Base-by-base conservation (phyloP, 2,797 vertebrate species). In the Paedocypris micromegethes region DNA sequence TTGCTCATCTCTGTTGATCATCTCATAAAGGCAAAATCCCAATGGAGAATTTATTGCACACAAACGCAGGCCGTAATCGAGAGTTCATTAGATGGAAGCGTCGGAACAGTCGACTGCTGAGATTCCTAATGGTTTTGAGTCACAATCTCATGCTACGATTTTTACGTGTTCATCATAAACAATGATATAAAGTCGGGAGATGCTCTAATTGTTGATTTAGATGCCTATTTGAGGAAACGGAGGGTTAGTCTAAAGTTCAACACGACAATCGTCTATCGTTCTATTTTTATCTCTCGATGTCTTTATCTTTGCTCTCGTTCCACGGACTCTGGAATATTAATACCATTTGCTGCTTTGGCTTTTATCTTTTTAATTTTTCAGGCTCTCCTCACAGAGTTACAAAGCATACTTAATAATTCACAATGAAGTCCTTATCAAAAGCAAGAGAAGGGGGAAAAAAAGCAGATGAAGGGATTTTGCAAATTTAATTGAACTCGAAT, bases 311-410 rank as follows among this genome's bases (percentile, higher is more conserved):
- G 4, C 9, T 66, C 63, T 52, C n/a, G 64, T 51, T 62, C 6
- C 38, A 57, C 46, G 56, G 46, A n/a, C 42, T 72, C 23, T 40
- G 68, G 74, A 77, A 76, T 78, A 49, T 5, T 37, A 70, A 70
- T 50, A 43, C 58, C 42, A 49, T 39, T 62, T 46, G 55, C 58
- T 55, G 61, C 46, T 74, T 72, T 75, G 61, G 47, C 74, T 73
- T 72, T 70, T 75, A 74, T 83, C 75, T 71, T 77, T 83, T 81
- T 51, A 74, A 78, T 73, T 75, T 82, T 82, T 75, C 58, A 79
- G 53, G 39, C 50, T 70, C 71, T 72, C 57, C 53, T 43, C 58
- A 59, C 42, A 9, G 50, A 52, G 60, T 49, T 46, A 77, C 69
- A 61, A 60, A 78, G 70, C 44, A 63, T 72, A 40, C 72, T 80